Base-by-base conservation (phyloP, 2,113 vertebrate species). In the Vicugna pacos region DNA sequence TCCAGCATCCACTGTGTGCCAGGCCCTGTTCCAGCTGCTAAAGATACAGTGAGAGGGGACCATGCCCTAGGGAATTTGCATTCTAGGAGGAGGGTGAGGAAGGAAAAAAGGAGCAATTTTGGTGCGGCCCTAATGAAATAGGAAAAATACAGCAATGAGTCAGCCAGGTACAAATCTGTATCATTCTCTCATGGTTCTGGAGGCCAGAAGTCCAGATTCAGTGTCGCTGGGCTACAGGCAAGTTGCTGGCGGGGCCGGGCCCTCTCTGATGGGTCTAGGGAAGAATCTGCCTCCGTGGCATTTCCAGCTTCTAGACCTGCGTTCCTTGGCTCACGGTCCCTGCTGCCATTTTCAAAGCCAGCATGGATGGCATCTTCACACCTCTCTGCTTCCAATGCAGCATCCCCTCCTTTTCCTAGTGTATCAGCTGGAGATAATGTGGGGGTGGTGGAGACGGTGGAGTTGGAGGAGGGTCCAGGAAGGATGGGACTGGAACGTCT, bases 221-320 rank as follows among this genome's bases (percentile, higher is more conserved):
- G 50, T 70, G 46, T 56, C n/a, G 14, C 17, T 46, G 38, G 17
- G 48, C 10, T 73, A n/a, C 64, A 35, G 90, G 24, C 11, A 28
- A 8, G 24, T 8, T 52, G 48, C 15, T 30, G 28, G 64, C 2
- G n/a, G 42, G 58, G 4, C 22, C 20, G 10, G 0, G 0, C 9
- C 11, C 12, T 60, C n/a, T 32, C n/a, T 11, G 15, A 35, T n/a
- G 75, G 24, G 20, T 79, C 3, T 13, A 15, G 46, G 20, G 38
- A 16, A 58, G 35, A 48, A 28, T 19, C 42, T 65, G 54, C 42
- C 28, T 77, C 17, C 52, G 60, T 32, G 38, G n/a, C 8, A 67
- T 26, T 22, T 80, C n/a, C 30, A 48, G 26, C 30, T 82, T 86
- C 60, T 50, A 81, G 32, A 86, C 46, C 14, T 75, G 35, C 50